A percentile compares a stretch with the other conserved stretches of the same genome.
Conservation (phyloP, 2,797 vertebrate species). For the Bufotes viridis region DNA sequence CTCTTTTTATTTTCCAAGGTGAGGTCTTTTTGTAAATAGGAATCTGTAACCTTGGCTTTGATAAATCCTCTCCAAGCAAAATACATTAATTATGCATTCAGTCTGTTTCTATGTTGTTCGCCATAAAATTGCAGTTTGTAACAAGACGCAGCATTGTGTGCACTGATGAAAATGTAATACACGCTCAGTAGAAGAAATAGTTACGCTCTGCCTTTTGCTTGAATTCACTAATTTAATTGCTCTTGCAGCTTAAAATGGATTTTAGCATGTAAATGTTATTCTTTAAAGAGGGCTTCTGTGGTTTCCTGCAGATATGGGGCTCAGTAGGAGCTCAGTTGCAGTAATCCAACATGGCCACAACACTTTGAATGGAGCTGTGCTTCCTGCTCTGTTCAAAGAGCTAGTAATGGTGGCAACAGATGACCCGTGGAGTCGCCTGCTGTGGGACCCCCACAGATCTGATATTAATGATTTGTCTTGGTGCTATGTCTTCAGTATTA, state of each 20-base stretch:
- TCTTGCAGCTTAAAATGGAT: background rate
- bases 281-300: background rate
- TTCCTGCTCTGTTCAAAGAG: no score
- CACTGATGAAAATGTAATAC: background rate
- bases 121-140: background rate
- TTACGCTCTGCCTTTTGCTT: background rate
- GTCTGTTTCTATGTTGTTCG: background rate
- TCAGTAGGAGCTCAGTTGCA: background rate
- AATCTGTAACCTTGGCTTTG: background rate
- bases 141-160: background rate
- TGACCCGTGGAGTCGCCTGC: no score
- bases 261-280: background rate
- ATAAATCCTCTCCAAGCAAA: background rate
- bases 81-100: background rate
- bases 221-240: constrained; percentile 16
- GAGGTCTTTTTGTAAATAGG: background rate
- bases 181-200: background rate
- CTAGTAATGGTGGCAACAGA: no score
- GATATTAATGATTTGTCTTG: no score
- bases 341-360: no score
- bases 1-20: background rate
- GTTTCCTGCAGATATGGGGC: background rate
- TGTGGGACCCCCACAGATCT: no score
- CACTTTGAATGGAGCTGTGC: no score
- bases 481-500: no score